These are phyloP conservation scores for Zoanthus solanderi DNA, from an alignment of 92 coral and sea anemone species.

Conservation along the genomic window DNA sequence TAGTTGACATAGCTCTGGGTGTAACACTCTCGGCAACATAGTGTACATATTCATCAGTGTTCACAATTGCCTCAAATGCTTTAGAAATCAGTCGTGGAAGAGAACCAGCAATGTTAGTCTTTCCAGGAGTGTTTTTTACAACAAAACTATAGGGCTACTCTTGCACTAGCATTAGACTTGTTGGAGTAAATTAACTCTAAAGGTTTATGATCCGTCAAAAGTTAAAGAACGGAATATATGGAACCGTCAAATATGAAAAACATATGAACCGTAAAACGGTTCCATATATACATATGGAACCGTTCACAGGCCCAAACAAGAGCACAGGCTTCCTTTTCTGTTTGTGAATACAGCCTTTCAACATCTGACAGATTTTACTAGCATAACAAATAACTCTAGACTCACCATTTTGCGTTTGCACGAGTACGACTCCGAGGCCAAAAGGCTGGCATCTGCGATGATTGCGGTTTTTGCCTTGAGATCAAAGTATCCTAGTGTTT, in stretches of 20 bases:
- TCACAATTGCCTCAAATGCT: constrained; percentile 49
- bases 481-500: not conserved
- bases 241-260: no score
- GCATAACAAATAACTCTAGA: constrained; percentile 16
- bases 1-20: constrained; percentile 68
- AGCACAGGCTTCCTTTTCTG: not conserved
- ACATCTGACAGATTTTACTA: not conserved
- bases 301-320: not conserved
- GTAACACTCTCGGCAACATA: not conserved
- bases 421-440: constrained; percentile 47
- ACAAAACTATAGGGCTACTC: constrained; percentile 47
- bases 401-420: constrained; percentile 21
- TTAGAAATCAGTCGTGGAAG: constrained; percentile 39
- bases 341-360: not conserved
- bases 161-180: constrained; percentile 53
- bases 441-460: constrained; percentile 15
- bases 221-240: not conserved
- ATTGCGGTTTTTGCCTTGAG: not conserved
- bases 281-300: no score
- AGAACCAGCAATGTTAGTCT: constrained; percentile 43
- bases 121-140: not conserved
- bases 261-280: no score
- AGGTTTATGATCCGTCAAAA: constrained; percentile 70
- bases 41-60: not conserved
- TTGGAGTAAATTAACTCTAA: constrained; percentile 62